Percentiles rank a stretch among this genome's conserved stretches.
Evolutionary conservation across 2,113 vertebrate genomes (phyloP).

Genomic region (Nothobranchius furzeri): DNA sequence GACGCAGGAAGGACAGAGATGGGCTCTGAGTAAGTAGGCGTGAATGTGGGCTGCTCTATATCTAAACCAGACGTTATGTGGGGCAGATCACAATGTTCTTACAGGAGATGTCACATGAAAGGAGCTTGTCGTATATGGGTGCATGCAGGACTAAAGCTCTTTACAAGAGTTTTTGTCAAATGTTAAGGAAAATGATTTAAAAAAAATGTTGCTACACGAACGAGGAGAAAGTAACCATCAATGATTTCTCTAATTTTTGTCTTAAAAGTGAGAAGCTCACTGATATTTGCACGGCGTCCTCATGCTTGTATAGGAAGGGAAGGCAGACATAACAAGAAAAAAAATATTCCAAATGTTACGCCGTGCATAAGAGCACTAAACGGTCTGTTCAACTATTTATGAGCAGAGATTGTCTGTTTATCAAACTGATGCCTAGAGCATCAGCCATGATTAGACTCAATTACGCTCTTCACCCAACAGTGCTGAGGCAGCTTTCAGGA

Average conservation of each 20-base stretch:
- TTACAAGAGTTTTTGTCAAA: not conserved
- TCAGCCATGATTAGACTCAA: constrained; percentile 65
- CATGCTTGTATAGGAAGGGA: constrained; percentile 40
- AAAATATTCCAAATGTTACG: constrained; percentile 49
- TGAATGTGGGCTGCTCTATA: constrained; percentile 52
- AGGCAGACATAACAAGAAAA: not conserved
- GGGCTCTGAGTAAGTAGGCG: constrained; percentile 39
- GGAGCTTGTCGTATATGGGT: not conserved
- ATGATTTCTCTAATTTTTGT: not conserved
- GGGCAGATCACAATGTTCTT: constrained; percentile 20
- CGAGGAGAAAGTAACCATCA: too few relatives aligned
- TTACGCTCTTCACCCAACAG: constrained; percentile 49
- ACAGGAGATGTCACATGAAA: constrained; percentile 7
- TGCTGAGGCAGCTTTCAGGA: constrained; percentile 57
- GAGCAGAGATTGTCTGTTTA: constrained; percentile 73
- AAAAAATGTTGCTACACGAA: too few relatives aligned
- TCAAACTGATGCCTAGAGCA: constrained; percentile 67
- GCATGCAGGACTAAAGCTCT: not conserved
- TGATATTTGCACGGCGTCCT: constrained; percentile 45
- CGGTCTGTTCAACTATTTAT: constrained; percentile 69
- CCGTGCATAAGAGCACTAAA: constrained; percentile 51
- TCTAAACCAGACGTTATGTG: constrained; percentile 41
- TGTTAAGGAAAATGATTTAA: too few relatives aligned
- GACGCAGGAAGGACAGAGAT: constrained; percentile 42
- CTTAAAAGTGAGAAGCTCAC: constrained; percentile 43